Evolutionary conservation across 2,888 invertebrate genomes (phyloP), one percentile per base, ranked within the genome.

Genomic region (Athalia circularis): DNA sequence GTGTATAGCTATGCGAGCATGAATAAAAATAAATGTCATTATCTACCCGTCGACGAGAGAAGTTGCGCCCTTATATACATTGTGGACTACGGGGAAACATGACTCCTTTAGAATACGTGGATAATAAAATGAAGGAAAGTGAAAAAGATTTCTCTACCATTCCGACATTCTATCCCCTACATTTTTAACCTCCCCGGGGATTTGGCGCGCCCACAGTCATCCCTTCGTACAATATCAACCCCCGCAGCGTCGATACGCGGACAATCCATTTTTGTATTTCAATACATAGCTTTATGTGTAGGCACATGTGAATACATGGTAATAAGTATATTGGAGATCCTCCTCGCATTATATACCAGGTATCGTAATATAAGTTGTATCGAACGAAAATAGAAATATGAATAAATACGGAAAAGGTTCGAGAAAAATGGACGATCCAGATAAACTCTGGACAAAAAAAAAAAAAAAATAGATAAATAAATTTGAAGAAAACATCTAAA

Each of bases 21-120:
- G 68, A 54, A 68, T 68, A 68, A 52, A 68, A 54, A 29, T 29
- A 68, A 68, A 68, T 52, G 68, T 68, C 68, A 68, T 54, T 68
- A 68, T 50, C 52, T 54, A 45, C 5, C 45, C 7, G 57, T 45
- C 57, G 72, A 72, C 57, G 57, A 59, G 57, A 50, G 15, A 50
- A 11, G 7, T 15, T 29, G 54, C 29, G 29, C 68, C 29, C 8
- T 15, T 29, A 13, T n/a, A 9, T n/a, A 68, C 68, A 6, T 54
- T 54, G 29, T 54, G 68, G 54, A 68, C n/a, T 45, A 11, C n/a
- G 54, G 50, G 68, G 68, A 68, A 68, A 68, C 68, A 68, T 54
- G 68, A 68, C 52, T 68, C 68, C 54, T 68, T 54, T 57, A 8
- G 72, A 59, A 43, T n/a, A 9, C 54, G 4, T n/a, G 1, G 13